Evolutionary conservation across 2,113 vertebrate species (phyloP), one percentile per base, ranked within the genome.

Genomic region (Dicrurus megarhynchus): DNA sequence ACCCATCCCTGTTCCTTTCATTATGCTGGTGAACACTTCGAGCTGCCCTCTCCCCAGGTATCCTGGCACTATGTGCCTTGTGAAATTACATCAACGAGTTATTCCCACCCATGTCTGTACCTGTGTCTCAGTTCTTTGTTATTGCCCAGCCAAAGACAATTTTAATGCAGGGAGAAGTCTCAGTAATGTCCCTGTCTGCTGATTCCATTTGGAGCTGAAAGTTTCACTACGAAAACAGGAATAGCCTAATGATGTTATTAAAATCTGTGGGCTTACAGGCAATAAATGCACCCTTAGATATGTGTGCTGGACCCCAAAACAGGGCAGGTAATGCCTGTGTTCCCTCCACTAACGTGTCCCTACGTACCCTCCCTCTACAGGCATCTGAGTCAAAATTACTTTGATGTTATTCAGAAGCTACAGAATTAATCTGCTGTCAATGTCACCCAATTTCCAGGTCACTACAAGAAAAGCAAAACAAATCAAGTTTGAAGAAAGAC

Each of bases 361-460:
- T 8, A 2, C 0, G 3, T 35, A 9, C 59, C 68, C 88, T 80
- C 86, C 76, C 69, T 41, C 46, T 3, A 52, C 77, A 88, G 88
- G 60, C 94, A 93, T 11, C 68, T 7, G 80, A 70, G 77, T 10
- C 21, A n/a, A 50, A 87, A 87, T 28, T 2, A 6, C 73, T 77
- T 86, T 70, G 92, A 94, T 77, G 74, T 55, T 87, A 78, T 89
- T 91, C 87, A 59, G 42, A 61, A 93, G 78, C 73, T 71, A 50
- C 76, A 84, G 56, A 89, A 87, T 68, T 81, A 32, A 92, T 49
- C 91, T 92, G 80, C 71, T 95, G 91, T 50, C 80, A 87, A 41
- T 5, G 5, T 39, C 42, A 90, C 73, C 77, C 35, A 37, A 75
- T 91, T 85, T 94, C 65, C 87, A 91, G 93, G 74, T 90, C 94